Conservation (phyloP, 2,797 vertebrate genomes). For the Momotus momota region DNA sequence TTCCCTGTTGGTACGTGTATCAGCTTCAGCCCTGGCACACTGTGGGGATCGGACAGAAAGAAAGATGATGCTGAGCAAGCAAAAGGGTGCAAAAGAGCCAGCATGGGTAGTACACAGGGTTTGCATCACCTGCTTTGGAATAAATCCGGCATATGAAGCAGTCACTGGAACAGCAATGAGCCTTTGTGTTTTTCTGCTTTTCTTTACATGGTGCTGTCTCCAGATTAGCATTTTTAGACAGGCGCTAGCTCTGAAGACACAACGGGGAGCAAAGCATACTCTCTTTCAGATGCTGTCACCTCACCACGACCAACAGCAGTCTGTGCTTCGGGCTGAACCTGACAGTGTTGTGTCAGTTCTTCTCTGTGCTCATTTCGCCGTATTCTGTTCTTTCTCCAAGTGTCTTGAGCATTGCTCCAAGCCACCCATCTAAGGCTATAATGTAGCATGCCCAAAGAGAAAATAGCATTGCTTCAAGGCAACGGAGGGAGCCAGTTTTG, state of each 20-base stretch:
- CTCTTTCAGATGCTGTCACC: background rate
- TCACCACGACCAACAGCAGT: background rate
- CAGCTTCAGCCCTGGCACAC: background rate
- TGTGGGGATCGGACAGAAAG: background rate
- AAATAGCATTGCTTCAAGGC: background rate
- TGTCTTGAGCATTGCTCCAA: background rate
- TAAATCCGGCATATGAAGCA: background rate
- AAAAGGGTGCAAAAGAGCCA: background rate
- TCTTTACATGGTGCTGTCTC: background rate
- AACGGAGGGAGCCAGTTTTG: background rate
- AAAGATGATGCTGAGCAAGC: background rate
- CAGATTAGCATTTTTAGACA: background rate
- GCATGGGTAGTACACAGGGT: background rate
- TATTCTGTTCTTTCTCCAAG: background rate
- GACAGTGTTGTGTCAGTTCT: background rate
- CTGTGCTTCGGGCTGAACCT: background rate
- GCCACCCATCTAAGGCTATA: background rate
- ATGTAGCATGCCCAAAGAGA: background rate
- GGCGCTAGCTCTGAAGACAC: background rate
- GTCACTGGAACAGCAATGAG: background rate
- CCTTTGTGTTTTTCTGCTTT: slow-evolving; percentile 1
- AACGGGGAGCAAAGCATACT: background rate
- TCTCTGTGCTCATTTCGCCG: background rate
- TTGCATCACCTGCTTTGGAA: background rate
- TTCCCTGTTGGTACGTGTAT: accelerated